Conservation (phyloP, 1,140 invertebrate species). For the Epicauta chinensis region DNA sequence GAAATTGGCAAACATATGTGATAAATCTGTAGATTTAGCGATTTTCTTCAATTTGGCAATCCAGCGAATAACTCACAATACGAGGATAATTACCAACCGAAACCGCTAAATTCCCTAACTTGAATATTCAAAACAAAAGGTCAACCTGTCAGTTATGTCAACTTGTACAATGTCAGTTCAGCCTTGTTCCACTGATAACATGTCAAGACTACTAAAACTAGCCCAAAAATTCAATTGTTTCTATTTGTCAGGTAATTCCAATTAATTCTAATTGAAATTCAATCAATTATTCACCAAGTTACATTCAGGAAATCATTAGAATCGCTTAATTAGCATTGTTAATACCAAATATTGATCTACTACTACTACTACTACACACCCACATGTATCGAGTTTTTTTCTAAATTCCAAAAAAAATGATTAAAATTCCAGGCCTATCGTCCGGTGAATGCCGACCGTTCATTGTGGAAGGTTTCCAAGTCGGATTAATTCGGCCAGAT, state of each 20-base stretch:
- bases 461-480: constrained; percentile 78
- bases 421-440: constrained; percentile 26
- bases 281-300: constrained; percentile 7
- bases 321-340: constrained; percentile 8
- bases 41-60: too few species aligned
- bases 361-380: too few species aligned
- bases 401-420: not conserved
- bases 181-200: constrained; percentile 25
- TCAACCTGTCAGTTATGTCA: too few species aligned
- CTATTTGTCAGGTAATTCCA: constrained; percentile 67
- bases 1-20: too few species aligned
- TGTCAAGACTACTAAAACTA: constrained; percentile 64
- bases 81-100: too few species aligned
- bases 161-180: constrained; percentile 20
- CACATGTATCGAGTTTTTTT: constrained; percentile 9
- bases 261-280: not conserved
- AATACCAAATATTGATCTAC: constrained; percentile 27
- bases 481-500: constrained; percentile 77
- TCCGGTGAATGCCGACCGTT: constrained; percentile 75
- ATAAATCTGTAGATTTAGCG: too few species aligned
- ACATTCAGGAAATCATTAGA: constrained; percentile 21
- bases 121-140: too few species aligned
- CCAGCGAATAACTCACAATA: too few species aligned
- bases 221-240: constrained; percentile 82
- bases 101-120: too few species aligned